Base-by-base conservation (phyloP, 1,140 invertebrate species). In the Plectrocnemia conspersa region DNA sequence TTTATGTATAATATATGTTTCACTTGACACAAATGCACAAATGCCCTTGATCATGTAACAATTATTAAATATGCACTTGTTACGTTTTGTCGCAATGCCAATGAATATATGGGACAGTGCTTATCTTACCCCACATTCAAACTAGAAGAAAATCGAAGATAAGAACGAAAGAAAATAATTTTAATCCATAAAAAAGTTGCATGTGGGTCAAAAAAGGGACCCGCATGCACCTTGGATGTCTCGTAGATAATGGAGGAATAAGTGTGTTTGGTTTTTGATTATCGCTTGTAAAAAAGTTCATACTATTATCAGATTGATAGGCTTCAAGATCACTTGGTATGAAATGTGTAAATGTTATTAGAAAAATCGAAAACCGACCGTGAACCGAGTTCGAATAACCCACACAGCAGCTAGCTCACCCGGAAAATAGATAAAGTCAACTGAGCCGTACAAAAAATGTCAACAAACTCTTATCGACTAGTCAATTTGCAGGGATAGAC, bases 21-120 rank as follows among this genome's bases (percentile, higher is more conserved):
- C 25, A 35, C 44, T 54, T 54, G 53, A 54, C 53, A 54, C 27
- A 54, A 18, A 54, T 54, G 42, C 33, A 47, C 15, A 15, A 9
- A 7, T 35, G 27, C 16, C 53, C 53, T 46, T 54, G 53, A 54
- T 54, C 46, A 18, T 54, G 53, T 24, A 54, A 24, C 44, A 54
- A 45, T 44, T 54, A 21, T 45, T 52, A 38, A 29, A 38, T 38
- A 38, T 38, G 40, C 44, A 54, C 15, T 23, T n/a, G n/a, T n/a
- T n/a, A n/a, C n/a, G n/a, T n/a, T n/a, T n/a, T 38, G 11, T 38
- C 35, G 18, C 35, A 38, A 38, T 38, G 35, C 13, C 35, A 38
- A 5, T 38, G 13, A 5, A 15, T 38, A 38, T 38, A 16, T 38
- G 35, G 35, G 35, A 9, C 35, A 38, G 10, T 38, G 18, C 18